phyloP scores from a whole-genome alignment of 2,113 vertebrate species.

The Stegastes partitus region DNA sequence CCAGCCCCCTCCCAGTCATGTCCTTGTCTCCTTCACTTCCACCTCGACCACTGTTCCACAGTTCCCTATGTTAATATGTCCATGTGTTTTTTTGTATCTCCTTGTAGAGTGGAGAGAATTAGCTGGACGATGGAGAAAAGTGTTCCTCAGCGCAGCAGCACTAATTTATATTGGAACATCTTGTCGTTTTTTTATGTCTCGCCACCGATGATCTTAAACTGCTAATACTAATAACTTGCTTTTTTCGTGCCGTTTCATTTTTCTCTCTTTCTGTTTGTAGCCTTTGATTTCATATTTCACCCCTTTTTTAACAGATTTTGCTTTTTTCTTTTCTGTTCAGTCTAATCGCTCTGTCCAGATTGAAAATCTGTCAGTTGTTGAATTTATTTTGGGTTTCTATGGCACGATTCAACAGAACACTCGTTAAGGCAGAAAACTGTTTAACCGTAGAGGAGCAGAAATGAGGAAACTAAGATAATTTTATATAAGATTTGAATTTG shows the following conservation, averaged over 20 bases:
- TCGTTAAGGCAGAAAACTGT: not conserved
- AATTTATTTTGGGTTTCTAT: constrained; percentile 68
- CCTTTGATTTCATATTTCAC: constrained; percentile 59
- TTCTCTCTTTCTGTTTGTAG: constrained; percentile 57
- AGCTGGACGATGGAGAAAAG: constrained; percentile 82
- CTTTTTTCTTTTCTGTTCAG: constrained; percentile 64
- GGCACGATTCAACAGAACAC: constrained; percentile 27
- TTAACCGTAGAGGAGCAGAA: not conserved
- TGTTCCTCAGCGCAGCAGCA: constrained; percentile 79
- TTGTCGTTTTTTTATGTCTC: constrained; percentile 50
- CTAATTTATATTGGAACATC: constrained; percentile 78
- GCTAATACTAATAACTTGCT: constrained; percentile 62
- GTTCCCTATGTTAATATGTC: constrained; percentile 80
- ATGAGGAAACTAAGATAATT: too few relatives aligned
- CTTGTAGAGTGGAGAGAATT: constrained; percentile 85
- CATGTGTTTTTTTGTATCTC: constrained; percentile 85
- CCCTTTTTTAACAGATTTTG: constrained; percentile 60
- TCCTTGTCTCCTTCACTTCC: constrained; percentile 42
- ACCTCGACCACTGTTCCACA: constrained; percentile 56
- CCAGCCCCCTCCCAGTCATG: constrained; percentile 1
- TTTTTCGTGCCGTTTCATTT: constrained; percentile 45
- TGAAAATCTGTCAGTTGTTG: constrained; percentile 65
- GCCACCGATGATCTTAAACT: constrained; percentile 31
- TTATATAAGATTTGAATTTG: not conserved
- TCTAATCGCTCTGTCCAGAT: constrained; percentile 69